Evolutionary conservation across 2,113 vertebrate genomes (phyloP).

Genomic region (Vicugna pacos): DNA sequence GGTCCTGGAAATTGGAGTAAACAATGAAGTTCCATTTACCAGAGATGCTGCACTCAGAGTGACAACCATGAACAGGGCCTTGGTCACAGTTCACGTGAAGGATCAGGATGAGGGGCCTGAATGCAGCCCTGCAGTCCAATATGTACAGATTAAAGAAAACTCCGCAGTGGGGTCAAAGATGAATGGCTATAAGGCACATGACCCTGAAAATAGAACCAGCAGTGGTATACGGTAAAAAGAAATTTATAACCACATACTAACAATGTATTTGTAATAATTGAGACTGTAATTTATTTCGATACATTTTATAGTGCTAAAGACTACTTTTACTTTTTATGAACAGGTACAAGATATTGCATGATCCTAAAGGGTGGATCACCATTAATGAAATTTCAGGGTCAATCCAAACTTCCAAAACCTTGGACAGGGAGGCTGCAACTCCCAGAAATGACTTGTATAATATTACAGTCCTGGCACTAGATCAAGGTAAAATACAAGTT

Average conservation of each 20-base stretch:
- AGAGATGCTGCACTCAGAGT: constrained; percentile 75
- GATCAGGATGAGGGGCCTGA: constrained; percentile 93
- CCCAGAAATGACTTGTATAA: constrained; percentile 87
- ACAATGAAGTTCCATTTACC: constrained; percentile 89
- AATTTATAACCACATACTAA: background rate
- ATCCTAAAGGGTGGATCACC: constrained; percentile 88
- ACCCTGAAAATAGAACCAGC: constrained; percentile 92
- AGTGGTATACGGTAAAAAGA: constrained; percentile 89
- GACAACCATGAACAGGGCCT: constrained; percentile 80
- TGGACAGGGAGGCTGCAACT: constrained; percentile 90
- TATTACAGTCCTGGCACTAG: constrained; percentile 86
- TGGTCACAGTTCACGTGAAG: constrained; percentile 86
- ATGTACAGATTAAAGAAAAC: constrained; percentile 89
- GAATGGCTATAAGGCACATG: constrained; percentile 88
- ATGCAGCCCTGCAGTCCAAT: constrained; percentile 86
- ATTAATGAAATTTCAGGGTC: constrained; percentile 87
- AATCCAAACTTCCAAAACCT: constrained; percentile 87
- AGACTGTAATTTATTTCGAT: background rate
- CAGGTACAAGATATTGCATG: constrained; percentile 76
- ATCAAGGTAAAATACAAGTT: constrained; percentile 85
- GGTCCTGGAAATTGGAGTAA: constrained; percentile 88
- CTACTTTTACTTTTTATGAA: constrained; percentile 33
- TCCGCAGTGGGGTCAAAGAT: constrained; percentile 84
- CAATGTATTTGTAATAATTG: background rate
- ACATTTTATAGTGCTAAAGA: background rate